phyloP scores from a whole-genome alignment of 2,113 vertebrate species.

The Trichechus manatus region DNA sequence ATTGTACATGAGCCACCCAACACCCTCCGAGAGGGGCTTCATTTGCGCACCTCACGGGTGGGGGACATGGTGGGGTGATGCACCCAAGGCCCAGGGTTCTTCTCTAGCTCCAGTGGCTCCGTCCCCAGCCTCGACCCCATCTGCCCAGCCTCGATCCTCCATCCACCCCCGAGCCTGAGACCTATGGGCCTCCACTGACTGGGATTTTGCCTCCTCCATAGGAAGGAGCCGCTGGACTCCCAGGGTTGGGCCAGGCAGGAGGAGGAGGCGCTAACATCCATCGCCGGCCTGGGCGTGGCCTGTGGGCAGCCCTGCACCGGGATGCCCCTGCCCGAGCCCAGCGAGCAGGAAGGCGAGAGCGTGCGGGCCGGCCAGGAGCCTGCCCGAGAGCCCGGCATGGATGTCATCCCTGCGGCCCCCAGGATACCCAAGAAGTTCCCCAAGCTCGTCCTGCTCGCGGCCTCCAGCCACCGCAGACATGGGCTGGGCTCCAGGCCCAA shows the following conservation, averaged over 20 bases:
- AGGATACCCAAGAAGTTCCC: constrained; percentile 37
- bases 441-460: not conserved
- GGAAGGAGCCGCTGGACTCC: not conserved
- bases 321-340: constrained; percentile 74
- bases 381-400: accelerated
- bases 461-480: not conserved
- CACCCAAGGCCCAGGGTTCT: not conserved
- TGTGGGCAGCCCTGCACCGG: not conserved
- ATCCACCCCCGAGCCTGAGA: not conserved
- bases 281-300: not conserved
- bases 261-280: not conserved
- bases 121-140: too few species aligned
- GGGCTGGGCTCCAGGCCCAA: not conserved
- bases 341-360: not conserved
- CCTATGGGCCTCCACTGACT: not conserved
- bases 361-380: constrained; percentile 57
- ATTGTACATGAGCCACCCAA: too few species aligned
- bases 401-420: not conserved
- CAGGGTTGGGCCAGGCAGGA: not conserved
- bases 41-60: too few species aligned
- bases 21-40: too few species aligned
- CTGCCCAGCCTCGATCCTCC: not conserved
- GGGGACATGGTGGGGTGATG: not conserved
- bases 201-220: constrained; percentile 12
- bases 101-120: too few species aligned